Evolutionary conservation across 2,888 invertebrate species (phyloP), one percentile per base, ranked within the genome.

Genomic region (Sthenelais limicola): DNA sequence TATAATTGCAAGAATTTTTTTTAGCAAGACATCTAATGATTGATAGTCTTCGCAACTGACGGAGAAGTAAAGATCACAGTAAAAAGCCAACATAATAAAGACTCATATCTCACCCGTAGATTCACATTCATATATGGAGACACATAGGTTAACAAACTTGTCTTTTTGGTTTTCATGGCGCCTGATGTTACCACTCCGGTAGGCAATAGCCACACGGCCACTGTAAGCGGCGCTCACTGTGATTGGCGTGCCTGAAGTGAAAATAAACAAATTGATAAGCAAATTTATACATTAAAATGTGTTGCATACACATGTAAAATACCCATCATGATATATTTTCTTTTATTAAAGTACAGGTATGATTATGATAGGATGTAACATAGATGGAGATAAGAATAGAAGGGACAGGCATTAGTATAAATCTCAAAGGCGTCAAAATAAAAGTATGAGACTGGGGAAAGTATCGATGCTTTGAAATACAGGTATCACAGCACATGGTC

Each of bases 61-160:
- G n/a, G n/a, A n/a, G n/a, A n/a, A n/a, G n/a, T n/a, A n/a, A n/a
- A n/a, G n/a, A n/a, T n/a, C n/a, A n/a, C n/a, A n/a, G n/a, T n/a
- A n/a, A n/a, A n/a, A n/a, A n/a, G n/a, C n/a, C n/a, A n/a, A n/a
- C n/a, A n/a, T n/a, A n/a, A n/a, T n/a, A n/a, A n/a, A n/a, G n/a
- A n/a, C n/a, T n/a, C n/a, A n/a, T n/a, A n/a, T n/a, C 78, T 47
- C 69, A 86, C 86, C 88, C 5, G 97, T 97, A 78, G 98, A 98
- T 89, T 99, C 99, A 87, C 99, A 99, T 88, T 99, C 99, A 89
- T 97, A 98, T 78, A 99, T 97, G 54, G 97, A 96, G 7, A 99
- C 96, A 88, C 80, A 82, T 24, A 87, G 77, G 75, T 87, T 86
- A 77, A 85, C 81, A 74, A 82, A 83, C 74, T 84, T 83, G 58